Percentiles rank a stretch among this genome's conserved stretches.
Conservation (phyloP, 2,888 invertebrate species). For the Orchesella flavescens region DNA sequence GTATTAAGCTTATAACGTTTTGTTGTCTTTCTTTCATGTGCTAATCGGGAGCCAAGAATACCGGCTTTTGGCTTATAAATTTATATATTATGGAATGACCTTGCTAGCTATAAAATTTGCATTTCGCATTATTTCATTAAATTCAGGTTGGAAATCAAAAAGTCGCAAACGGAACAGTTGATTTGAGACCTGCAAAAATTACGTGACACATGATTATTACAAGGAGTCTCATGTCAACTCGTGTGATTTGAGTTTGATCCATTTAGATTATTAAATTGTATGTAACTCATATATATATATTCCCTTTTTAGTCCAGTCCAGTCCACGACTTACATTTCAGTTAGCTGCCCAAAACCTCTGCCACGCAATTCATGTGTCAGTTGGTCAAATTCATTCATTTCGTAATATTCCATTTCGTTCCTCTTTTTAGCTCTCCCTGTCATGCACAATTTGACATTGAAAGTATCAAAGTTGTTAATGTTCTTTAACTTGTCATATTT, state of each 20-base stretch:
- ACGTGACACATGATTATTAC: constrained; percentile 44
- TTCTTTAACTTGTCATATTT: constrained; percentile 43
- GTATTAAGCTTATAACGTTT: neutral
- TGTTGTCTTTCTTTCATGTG: neutral
- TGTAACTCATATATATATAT: no score
- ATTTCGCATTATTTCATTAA: neutral
- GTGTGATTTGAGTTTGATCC: constrained; percentile 37
- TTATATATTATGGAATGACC: no score
- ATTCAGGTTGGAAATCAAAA: neutral
- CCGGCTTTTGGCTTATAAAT: no score
- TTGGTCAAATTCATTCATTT: constrained; percentile 20
- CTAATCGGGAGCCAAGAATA: neutral
- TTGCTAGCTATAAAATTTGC: neutral
- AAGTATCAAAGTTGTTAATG: constrained; percentile 21
- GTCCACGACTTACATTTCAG: no score
- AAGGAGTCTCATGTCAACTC: constrained; percentile 34
- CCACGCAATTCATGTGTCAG: no score
- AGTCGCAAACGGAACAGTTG: constrained; percentile 30
- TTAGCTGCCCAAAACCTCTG: no score
- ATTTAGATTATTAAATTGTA: constrained; percentile 30
- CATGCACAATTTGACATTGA: constrained; percentile 43
- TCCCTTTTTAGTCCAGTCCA: no score
- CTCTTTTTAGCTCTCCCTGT: neutral
- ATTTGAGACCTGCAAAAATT: constrained; percentile 26
- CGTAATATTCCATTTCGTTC: no score